These are phyloP conservation scores for Branchinecta lindahli DNA, from an alignment of 1,140 invertebrate species.

Conservation along the genomic window DNA sequence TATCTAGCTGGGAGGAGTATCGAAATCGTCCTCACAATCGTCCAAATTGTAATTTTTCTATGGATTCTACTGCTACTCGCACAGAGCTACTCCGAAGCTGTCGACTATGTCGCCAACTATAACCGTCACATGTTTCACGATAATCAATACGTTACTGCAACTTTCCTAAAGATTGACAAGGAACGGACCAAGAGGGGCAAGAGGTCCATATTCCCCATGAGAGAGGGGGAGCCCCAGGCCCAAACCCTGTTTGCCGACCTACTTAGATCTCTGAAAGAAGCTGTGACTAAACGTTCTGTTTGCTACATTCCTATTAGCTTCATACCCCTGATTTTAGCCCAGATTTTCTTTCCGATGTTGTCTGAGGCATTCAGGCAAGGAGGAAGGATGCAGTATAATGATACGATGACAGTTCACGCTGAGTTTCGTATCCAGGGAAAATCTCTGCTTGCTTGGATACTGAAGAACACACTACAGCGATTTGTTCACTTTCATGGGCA, in stretches of 20 bases:
- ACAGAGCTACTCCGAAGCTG: neutral
- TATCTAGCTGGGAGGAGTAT: neutral
- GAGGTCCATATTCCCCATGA: neutral
- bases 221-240: neutral
- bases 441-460: neutral
- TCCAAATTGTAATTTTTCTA: neutral
- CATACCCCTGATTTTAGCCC: too few species aligned
- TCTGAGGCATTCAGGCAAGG: neutral
- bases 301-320: neutral
- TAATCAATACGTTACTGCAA: neutral
- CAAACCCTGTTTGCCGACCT: neutral
- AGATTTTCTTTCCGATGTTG: neutral
- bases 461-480: neutral
- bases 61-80: neutral
- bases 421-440: neutral
- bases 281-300: neutral
- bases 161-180: neutral
- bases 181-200: neutral
- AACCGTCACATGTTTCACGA: neutral
- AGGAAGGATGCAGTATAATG: neutral
- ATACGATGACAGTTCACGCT: conserved; percentile 1
- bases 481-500: neutral
- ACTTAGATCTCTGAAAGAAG: neutral
- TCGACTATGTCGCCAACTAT: neutral
- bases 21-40: neutral